These are phyloP conservation scores for Tapirus indicus DNA, from an alignment of 2,797 vertebrate genomes.

Conservation along the genomic window DNA sequence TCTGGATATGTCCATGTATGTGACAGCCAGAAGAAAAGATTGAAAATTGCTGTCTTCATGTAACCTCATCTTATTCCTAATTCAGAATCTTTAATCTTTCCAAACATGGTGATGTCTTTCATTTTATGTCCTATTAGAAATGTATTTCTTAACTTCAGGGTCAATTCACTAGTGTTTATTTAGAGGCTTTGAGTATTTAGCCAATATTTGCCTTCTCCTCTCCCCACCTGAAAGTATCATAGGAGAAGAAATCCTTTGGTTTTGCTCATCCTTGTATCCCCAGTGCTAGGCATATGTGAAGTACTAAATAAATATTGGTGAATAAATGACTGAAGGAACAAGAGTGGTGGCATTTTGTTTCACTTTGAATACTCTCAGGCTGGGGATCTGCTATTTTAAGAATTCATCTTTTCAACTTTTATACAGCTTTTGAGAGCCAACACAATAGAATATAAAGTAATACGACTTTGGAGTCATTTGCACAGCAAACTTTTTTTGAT, in stretches of 20 bases:
- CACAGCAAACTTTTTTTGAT: background rate
- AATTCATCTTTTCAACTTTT: slow-evolving; percentile 11
- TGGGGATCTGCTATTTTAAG: slow-evolving; percentile 13
- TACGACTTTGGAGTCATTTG: slow-evolving; percentile 2
- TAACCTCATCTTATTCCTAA: background rate
- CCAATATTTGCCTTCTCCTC: background rate
- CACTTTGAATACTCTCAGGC: background rate
- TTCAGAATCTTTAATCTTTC: slow-evolving; percentile 31
- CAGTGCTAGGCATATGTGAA: background rate
- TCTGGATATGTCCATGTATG: background rate
- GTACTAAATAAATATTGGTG: slow-evolving; percentile 46
- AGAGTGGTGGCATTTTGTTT: slow-evolving; percentile 37
- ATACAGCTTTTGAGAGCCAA: slow-evolving; percentile 12
- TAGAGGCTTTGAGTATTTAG: slow-evolving; percentile 20
- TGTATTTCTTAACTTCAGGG: slow-evolving; percentile 6
- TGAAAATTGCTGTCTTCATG: background rate
- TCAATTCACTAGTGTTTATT: slow-evolving; percentile 21
- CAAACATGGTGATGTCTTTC: slow-evolving; percentile 12
- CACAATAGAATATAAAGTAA: slow-evolving; percentile 6
- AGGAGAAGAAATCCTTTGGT: background rate
- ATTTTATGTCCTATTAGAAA: background rate
- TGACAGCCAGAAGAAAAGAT: background rate
- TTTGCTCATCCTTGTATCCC: slow-evolving; percentile 4
- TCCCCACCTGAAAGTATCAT: background rate
- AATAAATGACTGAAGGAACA: background rate